phyloP scores from a whole-genome alignment of 2,888 invertebrate genomes.

The Epinotia demarniana region DNA sequence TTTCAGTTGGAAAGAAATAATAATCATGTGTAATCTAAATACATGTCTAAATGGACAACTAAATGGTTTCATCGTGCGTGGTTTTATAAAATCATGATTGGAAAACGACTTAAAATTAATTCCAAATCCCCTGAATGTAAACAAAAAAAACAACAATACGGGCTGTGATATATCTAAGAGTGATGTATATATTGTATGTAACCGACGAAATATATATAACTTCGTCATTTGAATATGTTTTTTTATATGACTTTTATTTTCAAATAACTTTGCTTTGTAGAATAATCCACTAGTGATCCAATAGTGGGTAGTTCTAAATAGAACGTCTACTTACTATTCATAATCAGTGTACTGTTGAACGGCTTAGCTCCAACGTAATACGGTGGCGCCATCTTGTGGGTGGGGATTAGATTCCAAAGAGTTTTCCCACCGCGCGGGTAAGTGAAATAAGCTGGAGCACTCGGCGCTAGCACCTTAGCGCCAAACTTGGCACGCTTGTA shows the following conservation, averaged over 20 bases:
- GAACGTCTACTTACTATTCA: not conserved
- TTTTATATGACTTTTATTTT: not conserved
- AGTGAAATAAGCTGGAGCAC: conserved; percentile 37
- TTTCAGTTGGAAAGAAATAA: not conserved
- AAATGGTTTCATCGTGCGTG: too few species aligned
- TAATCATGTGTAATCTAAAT: not conserved
- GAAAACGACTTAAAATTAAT: too few species aligned
- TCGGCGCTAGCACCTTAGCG: conserved; percentile 2
- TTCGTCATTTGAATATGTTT: too few species aligned
- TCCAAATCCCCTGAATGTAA: too few species aligned
- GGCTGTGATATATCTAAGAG: too few species aligned
- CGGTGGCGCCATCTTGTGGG: conserved; percentile 8
- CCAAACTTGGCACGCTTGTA: conserved; percentile 20
- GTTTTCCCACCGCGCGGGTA: conserved; percentile 39
- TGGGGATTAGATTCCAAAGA: conserved; percentile 57
- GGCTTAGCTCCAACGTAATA: not conserved
- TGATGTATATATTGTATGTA: too few species aligned
- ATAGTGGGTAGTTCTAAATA: too few species aligned
- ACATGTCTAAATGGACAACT: not conserved
- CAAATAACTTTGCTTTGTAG: not conserved
- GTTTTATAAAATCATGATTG: too few species aligned
- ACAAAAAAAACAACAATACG: too few species aligned
- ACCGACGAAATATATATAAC: too few species aligned
- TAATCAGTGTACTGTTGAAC: not conserved
- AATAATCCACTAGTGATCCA: not conserved